A percentile compares a stretch with the other conserved stretches of the same genome.
Evolutionary conservation across 2,888 invertebrate genomes (phyloP).

Genomic region (Callyntrura sp.): DNA sequence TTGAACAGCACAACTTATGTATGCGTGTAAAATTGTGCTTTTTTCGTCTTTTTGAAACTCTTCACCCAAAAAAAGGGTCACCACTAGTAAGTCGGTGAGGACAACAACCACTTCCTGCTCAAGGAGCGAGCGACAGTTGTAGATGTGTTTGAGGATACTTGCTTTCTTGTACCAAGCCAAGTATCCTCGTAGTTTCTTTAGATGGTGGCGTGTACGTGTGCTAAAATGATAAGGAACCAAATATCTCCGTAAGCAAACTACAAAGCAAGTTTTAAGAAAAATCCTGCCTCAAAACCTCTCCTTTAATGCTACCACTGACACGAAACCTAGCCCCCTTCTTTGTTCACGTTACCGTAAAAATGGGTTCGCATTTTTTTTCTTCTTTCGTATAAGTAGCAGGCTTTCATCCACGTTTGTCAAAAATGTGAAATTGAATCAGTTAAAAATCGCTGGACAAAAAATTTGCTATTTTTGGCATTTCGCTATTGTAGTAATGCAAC

Average conservation of each 20-base stretch:
- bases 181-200: slow-evolving; percentile 32
- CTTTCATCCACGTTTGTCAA: no score
- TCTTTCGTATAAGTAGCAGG: not conserved
- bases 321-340: not conserved
- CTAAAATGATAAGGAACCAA: slow-evolving; percentile 54
- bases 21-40: slow-evolving; percentile 48
- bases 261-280: not conserved
- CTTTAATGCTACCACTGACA: not conserved
- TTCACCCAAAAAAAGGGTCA: slow-evolving; percentile 75
- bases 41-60: slow-evolving; percentile 58
- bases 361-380: not conserved
- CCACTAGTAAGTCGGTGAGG: slow-evolving; percentile 22
- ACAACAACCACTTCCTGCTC: slow-evolving; percentile 69
- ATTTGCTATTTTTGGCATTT: no score
- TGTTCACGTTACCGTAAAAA: not conserved
- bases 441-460: no score
- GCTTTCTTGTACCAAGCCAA: slow-evolving; percentile 43
- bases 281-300: not conserved
- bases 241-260: not conserved
- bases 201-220: slow-evolving; percentile 32
- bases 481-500: no score
- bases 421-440: no score
- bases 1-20: slow-evolving; percentile 21
- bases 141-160: slow-evolving; percentile 51
- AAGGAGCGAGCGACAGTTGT: slow-evolving; percentile 59